Conservation (phyloP, 2,888 invertebrate species). For the Therioaphis trifolii region DNA sequence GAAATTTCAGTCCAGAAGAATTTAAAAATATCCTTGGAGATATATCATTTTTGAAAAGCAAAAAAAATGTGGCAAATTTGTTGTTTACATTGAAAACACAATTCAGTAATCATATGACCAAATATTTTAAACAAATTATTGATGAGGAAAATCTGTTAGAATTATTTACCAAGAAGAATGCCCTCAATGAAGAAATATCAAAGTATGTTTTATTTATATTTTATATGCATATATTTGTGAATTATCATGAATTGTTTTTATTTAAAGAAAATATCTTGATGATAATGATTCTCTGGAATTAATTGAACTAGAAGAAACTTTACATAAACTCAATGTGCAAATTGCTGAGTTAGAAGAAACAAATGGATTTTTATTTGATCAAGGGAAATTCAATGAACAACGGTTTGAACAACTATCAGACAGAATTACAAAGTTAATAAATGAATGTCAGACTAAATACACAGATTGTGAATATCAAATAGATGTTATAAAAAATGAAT, state of each 20-base stretch:
- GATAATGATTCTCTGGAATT: constrained; percentile 29
- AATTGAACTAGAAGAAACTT: constrained; percentile 31
- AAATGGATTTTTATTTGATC: constrained; percentile 49
- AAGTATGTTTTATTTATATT: constrained; percentile 20
- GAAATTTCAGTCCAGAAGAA: constrained; percentile 36
- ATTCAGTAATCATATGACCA: neutral
- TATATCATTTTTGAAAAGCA: constrained; percentile 54
- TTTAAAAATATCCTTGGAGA: constrained; percentile 35
- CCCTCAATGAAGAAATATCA: constrained; percentile 7
- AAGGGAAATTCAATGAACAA: constrained; percentile 38
- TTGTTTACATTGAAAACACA: constrained; percentile 36
- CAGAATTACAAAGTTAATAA: constrained; percentile 17
- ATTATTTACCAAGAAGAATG: constrained; percentile 35
- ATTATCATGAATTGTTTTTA: neutral
- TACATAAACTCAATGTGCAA: constrained; percentile 14
- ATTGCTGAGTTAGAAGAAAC: constrained; percentile 40
- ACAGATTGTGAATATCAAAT: neutral
- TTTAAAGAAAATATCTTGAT: constrained; percentile 36
- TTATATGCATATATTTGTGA: neutral
- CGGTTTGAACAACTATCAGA: constrained; percentile 14
- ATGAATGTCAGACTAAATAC: neutral
- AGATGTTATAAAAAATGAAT: neutral
- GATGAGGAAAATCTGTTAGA: constrained; percentile 37
- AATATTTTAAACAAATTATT: constrained; percentile 27
- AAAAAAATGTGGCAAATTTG: constrained; percentile 42